Conservation (phyloP, 2,113 vertebrate species). For the Ptilonorhynchus violaceus region DNA sequence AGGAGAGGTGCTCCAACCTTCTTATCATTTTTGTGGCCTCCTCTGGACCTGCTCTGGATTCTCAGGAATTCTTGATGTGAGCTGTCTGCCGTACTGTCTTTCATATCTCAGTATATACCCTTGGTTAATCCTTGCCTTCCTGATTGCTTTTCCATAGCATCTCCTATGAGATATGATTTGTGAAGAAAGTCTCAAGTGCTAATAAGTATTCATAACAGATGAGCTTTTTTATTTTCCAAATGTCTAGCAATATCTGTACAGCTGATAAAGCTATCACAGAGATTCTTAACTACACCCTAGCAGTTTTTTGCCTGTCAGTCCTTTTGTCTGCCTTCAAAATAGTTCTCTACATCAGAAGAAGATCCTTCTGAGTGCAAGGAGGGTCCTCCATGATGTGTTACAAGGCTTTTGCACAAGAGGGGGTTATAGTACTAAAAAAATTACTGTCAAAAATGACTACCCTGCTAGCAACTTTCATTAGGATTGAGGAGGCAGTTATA, state of each 20-base stretch:
- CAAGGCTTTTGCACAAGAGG: background rate
- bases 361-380: background rate
- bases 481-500: background rate
- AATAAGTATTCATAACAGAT: background rate
- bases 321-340: background rate
- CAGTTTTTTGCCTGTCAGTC: background rate
- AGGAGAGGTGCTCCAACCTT: background rate
- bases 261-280: background rate
- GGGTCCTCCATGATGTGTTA: rapidly evolving
- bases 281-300: background rate
- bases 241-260: background rate
- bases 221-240: background rate
- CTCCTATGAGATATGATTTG: background rate
- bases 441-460: background rate
- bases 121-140: background rate
- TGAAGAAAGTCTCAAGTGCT: background rate
- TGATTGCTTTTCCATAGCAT: background rate
- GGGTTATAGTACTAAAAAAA: background rate
- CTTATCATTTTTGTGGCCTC: background rate
- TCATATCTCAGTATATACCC: background rate
- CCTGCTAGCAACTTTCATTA: background rate
- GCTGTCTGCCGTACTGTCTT: background rate
- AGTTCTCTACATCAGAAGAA: background rate
- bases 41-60: background rate
- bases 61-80: background rate